Evolutionary conservation across 1,140 invertebrate genomes (phyloP).

Genomic region (Pygmarrhopalites habei): DNA sequence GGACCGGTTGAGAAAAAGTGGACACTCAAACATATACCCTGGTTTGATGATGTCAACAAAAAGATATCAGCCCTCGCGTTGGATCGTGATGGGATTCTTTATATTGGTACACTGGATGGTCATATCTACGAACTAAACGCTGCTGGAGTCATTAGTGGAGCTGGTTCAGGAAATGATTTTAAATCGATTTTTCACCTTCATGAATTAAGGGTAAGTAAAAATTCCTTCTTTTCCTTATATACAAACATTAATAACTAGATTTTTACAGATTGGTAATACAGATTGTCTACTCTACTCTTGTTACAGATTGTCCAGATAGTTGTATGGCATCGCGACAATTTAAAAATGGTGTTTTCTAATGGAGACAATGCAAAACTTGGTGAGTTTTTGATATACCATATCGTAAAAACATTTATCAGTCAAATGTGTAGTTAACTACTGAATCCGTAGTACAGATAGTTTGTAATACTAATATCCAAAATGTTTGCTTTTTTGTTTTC

Average conservation of each 20-base stretch:
- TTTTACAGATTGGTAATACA: no score
- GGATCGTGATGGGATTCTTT: conserved; percentile 33
- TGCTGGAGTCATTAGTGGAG: neutral
- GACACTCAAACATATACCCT: conserved; percentile 32
- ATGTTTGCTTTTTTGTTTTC: no score
- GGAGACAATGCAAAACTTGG: conserved; percentile 33
- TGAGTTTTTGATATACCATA: no score
- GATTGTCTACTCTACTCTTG: no score
- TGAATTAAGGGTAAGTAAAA: conserved; percentile 5
- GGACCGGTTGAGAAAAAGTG: conserved; percentile 5
- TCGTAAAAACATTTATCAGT: no score
- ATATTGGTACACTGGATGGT: conserved; percentile 34
- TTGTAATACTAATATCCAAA: no score
- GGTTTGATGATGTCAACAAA: conserved; percentile 32
- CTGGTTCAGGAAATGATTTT: conserved; percentile 3
- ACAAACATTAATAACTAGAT: no score
- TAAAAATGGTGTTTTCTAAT: conserved; percentile 30
- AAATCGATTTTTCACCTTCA: conserved; percentile 13
- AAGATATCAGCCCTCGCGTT: conserved; percentile 31
- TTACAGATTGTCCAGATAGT: conserved; percentile 10
- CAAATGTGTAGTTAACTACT: no score
- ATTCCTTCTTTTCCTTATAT: no score
- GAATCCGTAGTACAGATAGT: no score
- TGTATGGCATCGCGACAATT: conserved; percentile 26
- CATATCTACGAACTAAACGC: conserved; percentile 17